These are phyloP conservation scores for Habroteleia sp. DNA, from an alignment of 2,888 invertebrate species.

Conservation along the genomic window DNA sequence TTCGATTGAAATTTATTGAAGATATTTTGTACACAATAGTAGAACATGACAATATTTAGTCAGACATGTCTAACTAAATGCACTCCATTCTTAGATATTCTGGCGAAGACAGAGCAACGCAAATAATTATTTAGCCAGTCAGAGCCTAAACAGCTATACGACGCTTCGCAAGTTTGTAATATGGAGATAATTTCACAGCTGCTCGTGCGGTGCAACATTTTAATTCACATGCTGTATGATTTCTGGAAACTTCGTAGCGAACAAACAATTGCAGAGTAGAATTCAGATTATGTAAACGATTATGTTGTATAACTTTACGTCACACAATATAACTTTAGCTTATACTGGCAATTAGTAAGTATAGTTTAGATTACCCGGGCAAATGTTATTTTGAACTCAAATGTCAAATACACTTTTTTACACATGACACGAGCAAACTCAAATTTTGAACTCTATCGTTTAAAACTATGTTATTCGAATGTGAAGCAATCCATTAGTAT, in stretches of 20 bases:
- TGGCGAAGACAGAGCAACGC: slow-evolving; percentile 1
- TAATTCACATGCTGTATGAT: slow-evolving; percentile 40
- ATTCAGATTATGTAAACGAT: slow-evolving; percentile 52
- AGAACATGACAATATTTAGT: too few species aligned
- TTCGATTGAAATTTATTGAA: too few species aligned
- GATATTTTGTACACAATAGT: too few species aligned
- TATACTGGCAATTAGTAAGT: slow-evolving; percentile 38
- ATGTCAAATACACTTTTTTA: slow-evolving; percentile 36
- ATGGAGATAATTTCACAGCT: slow-evolving; percentile 38
- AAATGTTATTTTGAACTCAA: slow-evolving; percentile 42
- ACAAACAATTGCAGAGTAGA: slow-evolving; percentile 39
- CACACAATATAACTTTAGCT: slow-evolving; percentile 49
- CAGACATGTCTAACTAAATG: too few species aligned
- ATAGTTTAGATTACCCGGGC: slow-evolving; percentile 40
- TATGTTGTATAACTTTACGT: slow-evolving; percentile 52
- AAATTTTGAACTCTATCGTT: slow-evolving; percentile 9
- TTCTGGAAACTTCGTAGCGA: slow-evolving; percentile 14
- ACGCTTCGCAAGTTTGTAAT: slow-evolving; percentile 27
- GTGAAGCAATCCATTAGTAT: too few species aligned
- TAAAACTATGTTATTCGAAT: neutral
- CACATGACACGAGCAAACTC: slow-evolving; percentile 2
- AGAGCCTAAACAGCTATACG: neutral
- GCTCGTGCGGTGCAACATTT: slow-evolving; percentile 19
- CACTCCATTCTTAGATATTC: too few species aligned
- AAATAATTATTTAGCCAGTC: slow-evolving; percentile 1